Conservation (phyloP, 2,888 invertebrate genomes). For the Diloba caeruleocephala region DNA sequence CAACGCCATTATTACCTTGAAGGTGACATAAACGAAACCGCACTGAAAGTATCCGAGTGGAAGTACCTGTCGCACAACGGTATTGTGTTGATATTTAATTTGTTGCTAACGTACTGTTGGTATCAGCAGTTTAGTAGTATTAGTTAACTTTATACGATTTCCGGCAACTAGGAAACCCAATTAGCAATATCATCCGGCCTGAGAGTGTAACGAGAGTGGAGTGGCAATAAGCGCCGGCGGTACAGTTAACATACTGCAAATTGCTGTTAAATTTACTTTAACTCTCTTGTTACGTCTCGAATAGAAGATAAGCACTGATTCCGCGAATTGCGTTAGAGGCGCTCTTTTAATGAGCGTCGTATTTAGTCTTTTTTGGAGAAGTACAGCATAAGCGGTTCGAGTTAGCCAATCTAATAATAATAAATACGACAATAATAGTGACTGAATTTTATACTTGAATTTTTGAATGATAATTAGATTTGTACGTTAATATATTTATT, state of each 20-base stretch:
- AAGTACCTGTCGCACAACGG: conserved; percentile 15
- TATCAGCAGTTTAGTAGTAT: conserved; percentile 65
- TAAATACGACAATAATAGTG: too few species aligned
- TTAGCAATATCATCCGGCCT: conserved; percentile 85
- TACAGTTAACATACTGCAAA: conserved; percentile 82
- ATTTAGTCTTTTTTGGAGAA: conserved; percentile 22
- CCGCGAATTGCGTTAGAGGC: conserved; percentile 61
- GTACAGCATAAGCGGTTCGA: neutral
- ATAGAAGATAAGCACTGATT: conserved; percentile 64
- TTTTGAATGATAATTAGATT: too few species aligned
- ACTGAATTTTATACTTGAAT: too few species aligned
- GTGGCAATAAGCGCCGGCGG: conserved; percentile 74
- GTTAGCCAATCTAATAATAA: too few species aligned
- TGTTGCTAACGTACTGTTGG: conserved; percentile 53
- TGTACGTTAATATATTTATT: too few species aligned
- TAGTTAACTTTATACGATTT: conserved; percentile 84
- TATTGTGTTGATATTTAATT: conserved; percentile 43
- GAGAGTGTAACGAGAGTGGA: conserved; percentile 74
- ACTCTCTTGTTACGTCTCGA: conserved; percentile 65
- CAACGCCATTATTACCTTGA: conserved; percentile 14
- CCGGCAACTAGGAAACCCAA: conserved; percentile 83
- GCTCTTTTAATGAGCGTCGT: conserved; percentile 35
- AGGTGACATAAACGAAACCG: neutral
- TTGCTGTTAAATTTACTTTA: conserved; percentile 83
- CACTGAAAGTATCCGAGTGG: conserved; percentile 9